Conservation (phyloP, 2,888 invertebrate species). For the Panopea generosa region DNA sequence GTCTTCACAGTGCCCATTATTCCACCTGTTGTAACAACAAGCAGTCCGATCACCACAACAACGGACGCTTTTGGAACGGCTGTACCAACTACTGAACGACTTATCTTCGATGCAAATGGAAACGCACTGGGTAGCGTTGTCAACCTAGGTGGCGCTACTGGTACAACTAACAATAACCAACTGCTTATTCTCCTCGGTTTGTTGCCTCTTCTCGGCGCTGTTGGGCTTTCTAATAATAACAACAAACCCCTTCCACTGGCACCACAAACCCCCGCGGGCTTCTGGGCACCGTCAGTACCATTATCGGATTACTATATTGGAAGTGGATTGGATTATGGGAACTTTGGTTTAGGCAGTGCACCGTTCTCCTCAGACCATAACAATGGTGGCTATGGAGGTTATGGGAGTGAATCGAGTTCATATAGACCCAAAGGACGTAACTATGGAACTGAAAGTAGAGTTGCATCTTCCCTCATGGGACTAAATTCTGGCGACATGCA, state of each 20-base stretch:
- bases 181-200: constrained; percentile 44
- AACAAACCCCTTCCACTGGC: not conserved
- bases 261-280: not conserved
- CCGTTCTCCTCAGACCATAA: too few relatives aligned
- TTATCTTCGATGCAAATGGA: constrained; percentile 34
- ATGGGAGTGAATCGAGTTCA: too few relatives aligned
- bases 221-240: constrained; percentile 24
- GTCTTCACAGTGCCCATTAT: constrained; percentile 37
- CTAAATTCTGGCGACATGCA: too few relatives aligned
- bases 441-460: too few relatives aligned
- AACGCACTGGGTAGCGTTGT: not conserved
- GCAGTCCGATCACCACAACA: not conserved
- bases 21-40: not conserved
- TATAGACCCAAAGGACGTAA: too few relatives aligned
- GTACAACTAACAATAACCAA: constrained; percentile 15
- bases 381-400: too few relatives aligned
- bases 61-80: not conserved
- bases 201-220: constrained; percentile 48
- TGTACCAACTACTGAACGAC: not conserved
- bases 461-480: too few relatives aligned
- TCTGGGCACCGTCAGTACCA: constrained; percentile 9
- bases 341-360: constrained; percentile 24
- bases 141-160: not conserved
- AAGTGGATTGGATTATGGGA: constrained; percentile 43
- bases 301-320: constrained; percentile 30